Conservation (phyloP, 1,140 invertebrate genomes). For the Drosophila willistoni region DNA sequence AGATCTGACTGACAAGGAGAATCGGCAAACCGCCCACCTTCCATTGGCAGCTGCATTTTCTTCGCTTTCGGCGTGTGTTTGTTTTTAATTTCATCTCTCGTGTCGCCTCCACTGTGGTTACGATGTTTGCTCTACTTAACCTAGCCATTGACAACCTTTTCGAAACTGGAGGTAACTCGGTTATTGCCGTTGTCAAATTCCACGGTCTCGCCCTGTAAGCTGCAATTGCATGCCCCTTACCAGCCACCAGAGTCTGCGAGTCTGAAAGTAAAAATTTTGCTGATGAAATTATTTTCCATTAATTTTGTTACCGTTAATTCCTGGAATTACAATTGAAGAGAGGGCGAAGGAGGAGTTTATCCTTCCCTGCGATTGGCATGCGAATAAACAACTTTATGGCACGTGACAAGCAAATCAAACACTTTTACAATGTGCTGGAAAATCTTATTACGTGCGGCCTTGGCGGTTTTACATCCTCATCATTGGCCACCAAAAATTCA, state of each 20-base stretch:
- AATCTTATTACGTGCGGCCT: slow-evolving; percentile 41
- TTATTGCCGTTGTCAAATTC: neutral
- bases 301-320: slow-evolving; percentile 5
- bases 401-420: slow-evolving; percentile 54
- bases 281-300: slow-evolving; percentile 7
- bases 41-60: slow-evolving; percentile 39
- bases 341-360: slow-evolving; percentile 24
- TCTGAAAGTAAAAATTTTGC: neutral
- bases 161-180: slow-evolving; percentile 25
- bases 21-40: slow-evolving; percentile 7
- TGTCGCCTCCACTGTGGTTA: slow-evolving; percentile 5
- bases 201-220: neutral
- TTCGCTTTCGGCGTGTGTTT: slow-evolving; percentile 71
- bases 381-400: slow-evolving; percentile 59
- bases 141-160: slow-evolving; percentile 59
- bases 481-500: neutral
- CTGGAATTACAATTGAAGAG: slow-evolving; percentile 2
- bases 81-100: slow-evolving; percentile 61
- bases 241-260: neutral
- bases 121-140: slow-evolving; percentile 46
- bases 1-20: slow-evolving; percentile 48
- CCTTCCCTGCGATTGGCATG: slow-evolving; percentile 23
- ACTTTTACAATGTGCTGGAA: slow-evolving; percentile 27
- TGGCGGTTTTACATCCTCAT: slow-evolving; percentile 18
- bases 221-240: neutral